These are phyloP conservation scores for Malacosoma neustria DNA, from an alignment of 2,888 invertebrate species.

Conservation along the genomic window DNA sequence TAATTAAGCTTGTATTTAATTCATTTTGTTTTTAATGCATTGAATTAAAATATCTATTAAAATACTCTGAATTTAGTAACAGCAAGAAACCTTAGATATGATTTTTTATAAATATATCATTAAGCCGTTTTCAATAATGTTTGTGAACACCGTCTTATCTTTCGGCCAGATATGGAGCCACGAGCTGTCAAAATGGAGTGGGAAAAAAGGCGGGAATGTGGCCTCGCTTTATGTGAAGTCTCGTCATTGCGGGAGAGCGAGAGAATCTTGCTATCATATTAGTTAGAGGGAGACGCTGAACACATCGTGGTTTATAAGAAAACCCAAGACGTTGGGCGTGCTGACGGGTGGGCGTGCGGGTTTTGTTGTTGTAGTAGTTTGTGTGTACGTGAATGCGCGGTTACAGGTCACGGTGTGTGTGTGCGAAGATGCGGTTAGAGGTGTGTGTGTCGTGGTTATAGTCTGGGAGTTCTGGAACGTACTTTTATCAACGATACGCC, in stretches of 20 bases:
- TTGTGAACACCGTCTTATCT: constrained; percentile 67
- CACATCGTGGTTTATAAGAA: constrained; percentile 74
- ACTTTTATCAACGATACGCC: constrained; percentile 71
- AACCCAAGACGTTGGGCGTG: constrained; percentile 76
- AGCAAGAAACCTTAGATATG: too few species aligned
- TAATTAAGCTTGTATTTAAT: too few species aligned
- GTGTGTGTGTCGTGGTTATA: constrained; percentile 44
- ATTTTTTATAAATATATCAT: too few species aligned
- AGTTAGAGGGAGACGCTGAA: constrained; percentile 50
- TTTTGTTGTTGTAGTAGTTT: constrained; percentile 50
- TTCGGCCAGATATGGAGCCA: constrained; percentile 73
- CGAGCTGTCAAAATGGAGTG: constrained; percentile 76
- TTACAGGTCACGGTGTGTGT: constrained; percentile 8
- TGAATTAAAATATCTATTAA: too few species aligned
- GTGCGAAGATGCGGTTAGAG: constrained; percentile 43
- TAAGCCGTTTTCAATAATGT: constrained; percentile 11
- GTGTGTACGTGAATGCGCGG: constrained; percentile 37
- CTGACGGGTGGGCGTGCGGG: constrained; percentile 73
- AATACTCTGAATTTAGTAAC: too few species aligned
- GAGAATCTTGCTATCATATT: constrained; percentile 22
- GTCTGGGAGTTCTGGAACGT: constrained; percentile 36
- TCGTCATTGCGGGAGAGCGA: constrained; percentile 67
- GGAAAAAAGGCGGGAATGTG: constrained; percentile 77
- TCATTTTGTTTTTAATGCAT: too few species aligned
- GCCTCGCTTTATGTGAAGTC: constrained; percentile 72